Evolutionary conservation across 1,140 invertebrate genomes (phyloP), one percentile per base, ranked within the genome.

Genomic region (Rhopalosiphum maidis): DNA sequence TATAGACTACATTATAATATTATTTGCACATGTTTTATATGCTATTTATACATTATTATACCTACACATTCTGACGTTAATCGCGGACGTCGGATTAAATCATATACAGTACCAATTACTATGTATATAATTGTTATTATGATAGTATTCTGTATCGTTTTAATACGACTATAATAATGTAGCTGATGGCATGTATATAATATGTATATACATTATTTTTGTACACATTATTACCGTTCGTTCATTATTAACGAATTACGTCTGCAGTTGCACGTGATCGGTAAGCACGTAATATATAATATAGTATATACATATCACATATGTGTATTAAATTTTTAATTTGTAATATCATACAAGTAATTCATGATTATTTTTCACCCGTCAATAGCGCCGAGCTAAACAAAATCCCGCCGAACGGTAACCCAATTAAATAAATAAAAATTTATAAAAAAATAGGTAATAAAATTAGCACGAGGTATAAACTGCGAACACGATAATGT

Each of bases 61-160:
- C 30, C 30, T n/a, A n/a, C 30, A 68, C 11, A n/a, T 77, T 77
- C 11, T 77, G 60, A n/a, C 60, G 30, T 77, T 77, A 77, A 77
- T 77, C 30, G 60, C 60, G 60, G 60, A 77, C 60, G 30, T 77
- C 15, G 60, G 60, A 77, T 77, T 77, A 77, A 77, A 77, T 77
- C 60, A 25, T 77, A n/a, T 18, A 77, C 60, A 30, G 30, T 6
- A 77, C 60, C 60, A 68, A 68, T 68, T 68, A 68, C 30, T n/a
- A 68, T 68, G 60, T n/a, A 46, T 46, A 77, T 68, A 68, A 77
- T n/a, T n/a, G 60, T n/a, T n/a, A 77, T 77, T 77, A n/a, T 77
- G n/a, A 77, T 77, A 77, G 30, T n/a, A 77, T 30, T 77, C 60
- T 18, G 15, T 77, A 77, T 77, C 60, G 15, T 77, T 77, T n/a